Evolutionary conservation across 2,888 invertebrate species (phyloP).

Genomic region (Octodonta nipae): DNA sequence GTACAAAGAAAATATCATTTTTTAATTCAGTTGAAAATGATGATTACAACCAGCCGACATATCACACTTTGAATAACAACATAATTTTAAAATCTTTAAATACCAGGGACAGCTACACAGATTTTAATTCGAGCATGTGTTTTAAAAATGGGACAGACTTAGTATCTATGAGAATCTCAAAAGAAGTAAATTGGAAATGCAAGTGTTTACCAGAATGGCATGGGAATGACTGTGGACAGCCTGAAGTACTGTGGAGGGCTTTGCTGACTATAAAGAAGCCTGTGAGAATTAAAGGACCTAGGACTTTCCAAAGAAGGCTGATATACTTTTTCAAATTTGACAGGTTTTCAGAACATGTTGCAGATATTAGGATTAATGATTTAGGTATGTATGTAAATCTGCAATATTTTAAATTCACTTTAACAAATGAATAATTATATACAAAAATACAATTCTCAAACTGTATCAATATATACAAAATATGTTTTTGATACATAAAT

Average conservation of each 20-base stretch:
- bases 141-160: slow-evolving; percentile 34
- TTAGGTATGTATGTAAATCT: too few species aligned
- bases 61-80: slow-evolving; percentile 24
- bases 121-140: slow-evolving; percentile 35
- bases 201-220: slow-evolving; percentile 50
- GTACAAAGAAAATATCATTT: too few species aligned
- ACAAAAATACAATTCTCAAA: too few species aligned
- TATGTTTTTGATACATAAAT: too few species aligned
- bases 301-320: slow-evolving; percentile 39
- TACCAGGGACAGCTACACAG: slow-evolving; percentile 25
- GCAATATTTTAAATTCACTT: too few species aligned
- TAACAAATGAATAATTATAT: too few species aligned
- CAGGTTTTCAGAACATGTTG: slow-evolving; percentile 41
- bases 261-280: slow-evolving; percentile 44
- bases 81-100: slow-evolving; percentile 21
- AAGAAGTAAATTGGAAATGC: slow-evolving; percentile 37
- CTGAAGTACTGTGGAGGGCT: slow-evolving; percentile 53
- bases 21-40: too few species aligned
- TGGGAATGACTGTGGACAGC: slow-evolving; percentile 50
- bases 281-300: slow-evolving; percentile 33
- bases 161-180: slow-evolving; percentile 28
- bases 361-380: slow-evolving; percentile 49
- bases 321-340: slow-evolving; percentile 43
- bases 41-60: slow-evolving; percentile 20
- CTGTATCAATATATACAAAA: too few species aligned